Conservation (phyloP, 2,888 invertebrate genomes). For the Hydrotaea cyrtoneurina region DNA sequence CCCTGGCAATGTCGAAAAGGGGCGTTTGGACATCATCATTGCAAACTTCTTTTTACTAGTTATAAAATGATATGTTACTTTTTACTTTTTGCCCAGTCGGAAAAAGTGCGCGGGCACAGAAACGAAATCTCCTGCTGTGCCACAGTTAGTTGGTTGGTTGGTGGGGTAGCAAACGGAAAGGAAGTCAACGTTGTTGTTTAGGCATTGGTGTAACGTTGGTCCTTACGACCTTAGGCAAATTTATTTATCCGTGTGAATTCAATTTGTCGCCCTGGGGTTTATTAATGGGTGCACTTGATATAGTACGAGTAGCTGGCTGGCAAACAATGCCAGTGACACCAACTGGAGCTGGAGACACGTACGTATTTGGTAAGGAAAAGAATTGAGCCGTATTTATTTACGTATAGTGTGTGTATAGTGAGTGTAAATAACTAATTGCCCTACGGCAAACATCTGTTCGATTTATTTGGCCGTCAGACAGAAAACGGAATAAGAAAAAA, state of each 20-base stretch:
- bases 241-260: constrained; percentile 68
- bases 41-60: constrained; percentile 58
- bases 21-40: constrained; percentile 64
- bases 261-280: constrained; percentile 67
- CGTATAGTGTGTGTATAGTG: constrained; percentile 22
- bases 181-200: not conserved
- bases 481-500: not conserved
- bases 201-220: constrained; percentile 23
- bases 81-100: constrained; percentile 9
- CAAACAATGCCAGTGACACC: constrained; percentile 43
- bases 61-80: constrained; percentile 54
- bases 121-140: constrained; percentile 60
- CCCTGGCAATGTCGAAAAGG: constrained; percentile 53
- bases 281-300: constrained; percentile 66
- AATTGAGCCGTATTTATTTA: constrained; percentile 42
- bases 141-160: constrained; percentile 50
- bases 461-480: constrained; percentile 51
- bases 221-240: constrained; percentile 57
- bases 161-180: not conserved
- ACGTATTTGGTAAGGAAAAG: not conserved
- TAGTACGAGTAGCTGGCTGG: constrained; percentile 25
- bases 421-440: constrained; percentile 68
- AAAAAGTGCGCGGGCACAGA: no score
- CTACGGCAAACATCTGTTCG: constrained; percentile 67
- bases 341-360: constrained; percentile 19